phyloP scores from a whole-genome alignment of 2,888 invertebrate genomes.

The Boloria selene region DNA sequence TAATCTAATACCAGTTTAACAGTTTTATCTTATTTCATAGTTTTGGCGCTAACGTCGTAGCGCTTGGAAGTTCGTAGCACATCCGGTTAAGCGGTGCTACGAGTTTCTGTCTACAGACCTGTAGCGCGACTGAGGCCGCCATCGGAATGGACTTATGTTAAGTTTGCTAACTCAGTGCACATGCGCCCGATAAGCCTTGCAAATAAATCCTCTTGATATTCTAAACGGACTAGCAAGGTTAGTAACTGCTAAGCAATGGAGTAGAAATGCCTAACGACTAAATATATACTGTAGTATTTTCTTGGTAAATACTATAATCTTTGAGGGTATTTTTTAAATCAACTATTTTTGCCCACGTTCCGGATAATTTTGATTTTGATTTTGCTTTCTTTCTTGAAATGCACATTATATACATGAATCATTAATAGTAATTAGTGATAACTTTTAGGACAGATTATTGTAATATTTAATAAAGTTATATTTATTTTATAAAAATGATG shows the following conservation, averaged over 20 bases:
- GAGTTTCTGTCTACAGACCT: conserved; percentile 56
- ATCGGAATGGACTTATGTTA: conserved; percentile 44
- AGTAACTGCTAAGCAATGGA: conserved; percentile 36
- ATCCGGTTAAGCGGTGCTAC: conserved; percentile 63
- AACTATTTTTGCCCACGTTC: no score
- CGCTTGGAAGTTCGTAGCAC: conserved; percentile 56
- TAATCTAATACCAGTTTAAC: conserved; percentile 8
- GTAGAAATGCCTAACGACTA: conserved; percentile 32
- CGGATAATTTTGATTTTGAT: no score
- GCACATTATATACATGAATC: no score
- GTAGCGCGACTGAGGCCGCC: conserved; percentile 60
- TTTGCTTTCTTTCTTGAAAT: no score
- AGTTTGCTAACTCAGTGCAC: conserved; percentile 61
- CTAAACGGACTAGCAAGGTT: conserved; percentile 37
- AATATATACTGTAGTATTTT: conserved; percentile 20
- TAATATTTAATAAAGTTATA: no score
- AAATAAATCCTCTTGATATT: conserved; percentile 39
- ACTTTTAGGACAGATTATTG: no score
- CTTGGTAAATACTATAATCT: no score
- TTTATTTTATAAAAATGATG: no score
- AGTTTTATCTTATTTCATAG: conserved; percentile 23
- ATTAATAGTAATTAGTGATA: no score
- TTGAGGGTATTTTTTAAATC: no score
- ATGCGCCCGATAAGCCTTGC: conserved; percentile 57
- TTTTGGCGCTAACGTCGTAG: conserved; percentile 41